phyloP scores from a whole-genome alignment of 2,888 invertebrate species.

The Synergus itoensis region DNA sequence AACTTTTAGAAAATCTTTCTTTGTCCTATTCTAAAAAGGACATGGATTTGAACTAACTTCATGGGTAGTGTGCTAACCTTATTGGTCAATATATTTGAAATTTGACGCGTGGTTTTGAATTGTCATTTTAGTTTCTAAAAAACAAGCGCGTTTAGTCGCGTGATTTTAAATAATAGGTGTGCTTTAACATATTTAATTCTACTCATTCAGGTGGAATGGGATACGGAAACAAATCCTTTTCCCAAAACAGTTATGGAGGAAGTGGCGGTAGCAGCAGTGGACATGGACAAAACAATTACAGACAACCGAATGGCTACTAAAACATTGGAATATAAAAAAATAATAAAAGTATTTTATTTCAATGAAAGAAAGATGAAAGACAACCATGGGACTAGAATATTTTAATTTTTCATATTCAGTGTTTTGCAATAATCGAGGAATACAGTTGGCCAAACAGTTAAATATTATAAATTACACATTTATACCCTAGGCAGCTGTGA shows the following conservation, averaged over 20 bases:
- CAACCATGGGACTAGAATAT: not conserved
- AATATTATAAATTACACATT: not conserved
- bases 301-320: slow-evolving; percentile 74
- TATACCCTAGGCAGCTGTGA: slow-evolving; percentile 9
- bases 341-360: slow-evolving; percentile 5
- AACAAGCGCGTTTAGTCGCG: not conserved
- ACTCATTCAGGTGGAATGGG: slow-evolving; percentile 49
- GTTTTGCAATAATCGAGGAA: slow-evolving; percentile 10
- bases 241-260: slow-evolving; percentile 61
- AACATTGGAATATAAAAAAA: not conserved
- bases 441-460: slow-evolving; percentile 18
- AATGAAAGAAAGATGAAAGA: not conserved
- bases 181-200: not conserved
- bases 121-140: too few species aligned
- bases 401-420: slow-evolving; percentile 1
- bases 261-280: slow-evolving; percentile 32
- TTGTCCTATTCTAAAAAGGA: not conserved
- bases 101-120: too few species aligned
- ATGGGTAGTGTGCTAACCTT: too few species aligned
- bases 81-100: too few species aligned
- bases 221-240: slow-evolving; percentile 68
- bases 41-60: too few species aligned
- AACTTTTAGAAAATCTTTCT: not conserved
- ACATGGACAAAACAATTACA: slow-evolving; percentile 50
- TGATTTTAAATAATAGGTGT: not conserved